These are phyloP conservation scores for Setophaga kirtlandii DNA, from an alignment of 2,113 vertebrate species.

Conservation along the genomic window DNA sequence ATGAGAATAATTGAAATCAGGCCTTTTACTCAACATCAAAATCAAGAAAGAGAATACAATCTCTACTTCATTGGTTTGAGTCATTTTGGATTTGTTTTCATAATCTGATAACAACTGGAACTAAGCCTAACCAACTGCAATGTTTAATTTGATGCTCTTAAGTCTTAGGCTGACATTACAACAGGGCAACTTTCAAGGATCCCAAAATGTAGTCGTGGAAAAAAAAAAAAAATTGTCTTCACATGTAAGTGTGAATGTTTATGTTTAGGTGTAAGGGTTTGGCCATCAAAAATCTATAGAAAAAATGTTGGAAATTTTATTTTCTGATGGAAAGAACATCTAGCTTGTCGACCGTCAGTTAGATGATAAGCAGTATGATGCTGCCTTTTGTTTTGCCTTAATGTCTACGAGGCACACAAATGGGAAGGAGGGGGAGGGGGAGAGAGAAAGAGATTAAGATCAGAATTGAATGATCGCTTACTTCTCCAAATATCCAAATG, in stretches of 20 bases:
- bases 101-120: not conserved
- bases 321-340: not conserved
- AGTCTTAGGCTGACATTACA: not conserved
- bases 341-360: not conserved
- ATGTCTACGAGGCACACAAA: not conserved
- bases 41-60: not conserved
- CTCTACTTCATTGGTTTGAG: not conserved
- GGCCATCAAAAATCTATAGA: not conserved
- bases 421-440: fast-evolving
- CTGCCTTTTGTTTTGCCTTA: not conserved
- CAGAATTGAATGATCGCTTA: not conserved
- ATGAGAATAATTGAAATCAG: not conserved
- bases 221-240: not conserved
- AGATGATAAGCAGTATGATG: not conserved
- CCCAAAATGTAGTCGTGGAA: not conserved
- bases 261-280: not conserved
- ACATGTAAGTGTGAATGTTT: not conserved
- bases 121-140: not conserved
- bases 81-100: not conserved
- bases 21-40: not conserved
- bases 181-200: not conserved
- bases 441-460: not conserved
- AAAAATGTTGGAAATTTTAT: not conserved
- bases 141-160: not conserved
- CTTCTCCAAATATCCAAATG: not conserved